Evolutionary conservation across 2,888 invertebrate species (phyloP).

Genomic region (Lepidocyrtinus sp.): DNA sequence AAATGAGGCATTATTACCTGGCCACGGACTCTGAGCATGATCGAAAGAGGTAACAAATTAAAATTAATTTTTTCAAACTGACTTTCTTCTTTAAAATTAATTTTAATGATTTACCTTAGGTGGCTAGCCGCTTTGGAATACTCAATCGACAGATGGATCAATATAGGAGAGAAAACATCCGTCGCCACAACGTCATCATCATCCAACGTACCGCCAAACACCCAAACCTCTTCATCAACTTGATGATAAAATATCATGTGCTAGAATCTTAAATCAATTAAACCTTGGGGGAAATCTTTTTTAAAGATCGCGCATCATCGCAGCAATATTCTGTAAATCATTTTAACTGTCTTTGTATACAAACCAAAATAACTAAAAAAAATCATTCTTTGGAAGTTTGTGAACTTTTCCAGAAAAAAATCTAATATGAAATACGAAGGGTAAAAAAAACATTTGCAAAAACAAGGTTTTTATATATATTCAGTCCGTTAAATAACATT

Average conservation of each 20-base stretch:
- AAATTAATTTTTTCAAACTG: no score
- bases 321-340: constrained; percentile 18
- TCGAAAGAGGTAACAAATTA: constrained; percentile 83
- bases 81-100: no score
- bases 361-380: background rate
- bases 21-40: constrained; percentile 96
- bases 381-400: constrained; percentile 9
- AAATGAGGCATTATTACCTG: constrained; percentile 90
- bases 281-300: background rate
- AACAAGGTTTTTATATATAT: constrained; percentile 15
- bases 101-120: no score
- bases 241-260: constrained; percentile 15
- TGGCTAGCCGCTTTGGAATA: constrained; percentile 96
- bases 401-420: background rate
- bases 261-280: constrained; percentile 2
- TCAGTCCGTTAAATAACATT: no score
- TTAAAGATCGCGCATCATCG: constrained; percentile 18
- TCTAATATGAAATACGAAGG: background rate
- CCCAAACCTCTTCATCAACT: background rate
- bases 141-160: constrained; percentile 89
- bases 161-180: constrained; percentile 61
- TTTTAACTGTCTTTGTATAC: constrained; percentile 14
- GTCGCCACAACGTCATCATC: constrained; percentile 6
- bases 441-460: constrained; percentile 9
- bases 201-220: constrained; percentile 9